Evolutionary conservation across 2,888 invertebrate species (phyloP).

Genomic region (Argyresthia goedartella): DNA sequence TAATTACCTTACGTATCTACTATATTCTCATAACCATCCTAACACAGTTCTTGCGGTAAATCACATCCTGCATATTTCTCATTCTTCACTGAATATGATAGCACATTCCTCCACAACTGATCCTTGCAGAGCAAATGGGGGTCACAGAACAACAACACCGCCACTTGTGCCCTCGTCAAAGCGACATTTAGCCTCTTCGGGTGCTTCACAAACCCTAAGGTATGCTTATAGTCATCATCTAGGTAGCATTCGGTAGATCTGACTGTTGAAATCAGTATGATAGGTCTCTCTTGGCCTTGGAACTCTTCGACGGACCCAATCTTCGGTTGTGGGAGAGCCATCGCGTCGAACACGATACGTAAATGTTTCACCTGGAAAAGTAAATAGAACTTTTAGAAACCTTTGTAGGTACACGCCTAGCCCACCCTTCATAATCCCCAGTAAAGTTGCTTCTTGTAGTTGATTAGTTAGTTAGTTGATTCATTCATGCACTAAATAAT

Average conservation of each 20-base stretch:
- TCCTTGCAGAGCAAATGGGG: conserved; percentile 79
- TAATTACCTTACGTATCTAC: no score
- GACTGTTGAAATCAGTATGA: conserved; percentile 87
- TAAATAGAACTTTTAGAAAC: not conserved
- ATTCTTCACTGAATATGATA: conserved; percentile 73
- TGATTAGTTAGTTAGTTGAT: no score
- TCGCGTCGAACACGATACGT: conserved; percentile 51
- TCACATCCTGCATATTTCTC: conserved; percentile 80
- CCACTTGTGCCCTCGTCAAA: conserved; percentile 84
- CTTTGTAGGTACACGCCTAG: no score
- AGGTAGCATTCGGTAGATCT: conserved; percentile 71
- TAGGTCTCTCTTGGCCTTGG: conserved; percentile 87
- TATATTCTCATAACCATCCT: no score
- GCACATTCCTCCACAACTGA: conserved; percentile 75
- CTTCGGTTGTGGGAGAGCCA: conserved; percentile 56
- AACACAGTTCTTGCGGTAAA: conserved; percentile 43
- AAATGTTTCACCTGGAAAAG: conserved; percentile 78
- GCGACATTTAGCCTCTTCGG: conserved; percentile 91
- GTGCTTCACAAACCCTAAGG: conserved; percentile 64
- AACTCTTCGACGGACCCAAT: conserved; percentile 90
- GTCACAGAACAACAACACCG: conserved; percentile 87
- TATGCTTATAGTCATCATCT: conserved; percentile 58
- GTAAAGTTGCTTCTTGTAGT: no score
- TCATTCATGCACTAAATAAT: no score
- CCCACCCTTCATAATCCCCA: no score